Evolutionary conservation across 2,113 vertebrate genomes (phyloP), one percentile per base, ranked within the genome.

Genomic region (Todiramphus chloris): DNA sequence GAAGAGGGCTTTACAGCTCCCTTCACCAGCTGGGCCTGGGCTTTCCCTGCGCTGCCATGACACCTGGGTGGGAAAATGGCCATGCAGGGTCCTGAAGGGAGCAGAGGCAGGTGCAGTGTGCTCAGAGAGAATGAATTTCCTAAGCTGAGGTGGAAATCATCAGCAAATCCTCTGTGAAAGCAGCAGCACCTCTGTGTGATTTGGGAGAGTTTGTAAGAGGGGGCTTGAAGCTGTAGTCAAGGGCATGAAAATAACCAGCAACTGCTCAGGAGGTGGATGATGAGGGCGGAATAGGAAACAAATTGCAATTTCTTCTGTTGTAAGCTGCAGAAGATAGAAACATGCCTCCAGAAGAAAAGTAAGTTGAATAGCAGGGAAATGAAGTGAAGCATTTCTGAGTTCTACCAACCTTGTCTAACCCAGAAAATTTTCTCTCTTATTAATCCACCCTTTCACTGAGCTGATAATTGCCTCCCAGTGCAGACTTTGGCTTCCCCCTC

Each of bases 1-100:
- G 28, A n/a, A 85, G 19, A 59, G 17, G 11, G 9, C 15, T 83
- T 18, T 18, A 27, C 25, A 81, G 35, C 8, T n/a, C 21, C 18
- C 46, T 30, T 6, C 21, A 16, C 46, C 51, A 53, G 46, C 46
- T 75, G 31, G 6, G 0, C 30, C 39, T 55, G 12, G 25, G 21
- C 9, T 67, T 19, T 37, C 14, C 5, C 44, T 20, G 3, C 5
- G 0, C n/a, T 0, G 0, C 21, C 5, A 23, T 30, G 48, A 20
- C 39, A 13, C 33, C 13, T 2, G 0, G 0, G 1, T 25, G 39
- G 55, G 44, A 28, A 59, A 48, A 35, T 12, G 39, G 30, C 23
- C 13, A 3, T 16, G 24, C 39, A 51, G 16, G 6, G 23, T 44
- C 41, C 44, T 58, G n/a, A 35, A 86, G 30, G 43, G 30, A 73